phyloP scores from a whole-genome alignment of 2,113 vertebrate species.

The Pyxicephalus adspersus region DNA sequence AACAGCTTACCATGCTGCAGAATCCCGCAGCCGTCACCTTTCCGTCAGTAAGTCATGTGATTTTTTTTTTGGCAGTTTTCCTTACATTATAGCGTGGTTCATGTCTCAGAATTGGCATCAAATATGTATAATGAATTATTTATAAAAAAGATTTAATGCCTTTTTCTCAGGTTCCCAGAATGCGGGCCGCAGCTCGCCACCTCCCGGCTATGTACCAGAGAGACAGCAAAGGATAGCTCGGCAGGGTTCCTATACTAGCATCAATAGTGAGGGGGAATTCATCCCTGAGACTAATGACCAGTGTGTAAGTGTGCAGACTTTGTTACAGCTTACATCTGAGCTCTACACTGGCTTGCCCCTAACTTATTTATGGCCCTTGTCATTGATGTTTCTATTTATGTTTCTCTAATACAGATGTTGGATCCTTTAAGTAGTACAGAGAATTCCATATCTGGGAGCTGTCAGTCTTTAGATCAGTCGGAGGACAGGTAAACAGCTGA shows the following conservation, averaged over 20 bases:
- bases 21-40: conserved; percentile 89
- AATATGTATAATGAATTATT: not conserved
- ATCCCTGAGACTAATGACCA: conserved; percentile 99
- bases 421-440: conserved; percentile 98
- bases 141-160: not conserved
- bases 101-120: not conserved
- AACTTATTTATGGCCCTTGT: too few relatives aligned
- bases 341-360: not conserved
- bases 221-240: conserved; percentile 93
- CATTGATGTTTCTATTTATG: not conserved
- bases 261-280: conserved; percentile 98
- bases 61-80: not conserved
- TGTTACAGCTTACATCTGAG: too few relatives aligned
- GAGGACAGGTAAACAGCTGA: conserved; percentile 86
- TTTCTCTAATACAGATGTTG: conserved; percentile 64
- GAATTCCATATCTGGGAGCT: conserved; percentile 97
- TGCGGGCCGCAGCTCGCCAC: conserved; percentile 93
- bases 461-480: conserved; percentile 95
- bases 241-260: conserved; percentile 98
- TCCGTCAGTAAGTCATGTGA: conserved; percentile 85
- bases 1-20: conserved; percentile 81
- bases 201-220: conserved; percentile 97
- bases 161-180: conserved; percentile 80
- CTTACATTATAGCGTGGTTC: not conserved
- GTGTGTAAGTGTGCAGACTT: conserved; percentile 39